Conservation (phyloP, 1,140 invertebrate species). For the Chironomus tepperi region DNA sequence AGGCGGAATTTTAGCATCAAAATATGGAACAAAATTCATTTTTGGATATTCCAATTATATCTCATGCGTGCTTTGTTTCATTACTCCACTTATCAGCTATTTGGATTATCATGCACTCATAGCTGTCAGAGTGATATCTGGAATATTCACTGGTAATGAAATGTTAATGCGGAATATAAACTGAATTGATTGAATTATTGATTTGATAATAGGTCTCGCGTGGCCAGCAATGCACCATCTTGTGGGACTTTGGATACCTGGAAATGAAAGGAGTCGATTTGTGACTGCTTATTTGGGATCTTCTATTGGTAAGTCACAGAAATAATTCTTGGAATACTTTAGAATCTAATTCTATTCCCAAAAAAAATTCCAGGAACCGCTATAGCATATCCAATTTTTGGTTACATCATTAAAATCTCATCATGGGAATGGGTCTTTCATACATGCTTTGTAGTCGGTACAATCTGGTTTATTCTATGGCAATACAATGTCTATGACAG, state of each 20-base stretch:
- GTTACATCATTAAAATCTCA: conserved; percentile 45
- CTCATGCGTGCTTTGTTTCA: conserved; percentile 57
- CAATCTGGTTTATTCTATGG: conserved; percentile 55
- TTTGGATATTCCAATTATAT: conserved; percentile 60
- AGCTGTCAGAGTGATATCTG: conserved; percentile 57
- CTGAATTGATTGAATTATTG: conserved; percentile 13
- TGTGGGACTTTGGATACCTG: conserved; percentile 75
- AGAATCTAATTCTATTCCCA: too few relatives aligned
- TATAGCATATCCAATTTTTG: conserved; percentile 52
- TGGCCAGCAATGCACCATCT: conserved; percentile 78
- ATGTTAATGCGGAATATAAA: neutral
- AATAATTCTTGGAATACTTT: too few relatives aligned
- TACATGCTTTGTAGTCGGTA: conserved; percentile 46
- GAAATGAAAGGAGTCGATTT: conserved; percentile 66
- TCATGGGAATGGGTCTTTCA: conserved; percentile 67
- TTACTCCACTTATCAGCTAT: conserved; percentile 56
- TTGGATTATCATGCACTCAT: conserved; percentile 52
- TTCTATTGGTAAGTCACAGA: conserved; percentile 41
- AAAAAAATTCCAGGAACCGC: conserved; percentile 46
- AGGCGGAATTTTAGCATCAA: conserved; percentile 59
- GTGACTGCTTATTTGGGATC: conserved; percentile 61
- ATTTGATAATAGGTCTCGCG: conserved; percentile 55
- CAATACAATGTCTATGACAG: conserved; percentile 48
- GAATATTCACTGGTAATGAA: conserved; percentile 44
- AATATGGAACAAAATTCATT: conserved; percentile 60